Percentiles rank a stretch among this genome's conserved stretches.
Conservation (phyloP, 1,140 invertebrate genomes). For the Acromyrmex charruanus region DNA sequence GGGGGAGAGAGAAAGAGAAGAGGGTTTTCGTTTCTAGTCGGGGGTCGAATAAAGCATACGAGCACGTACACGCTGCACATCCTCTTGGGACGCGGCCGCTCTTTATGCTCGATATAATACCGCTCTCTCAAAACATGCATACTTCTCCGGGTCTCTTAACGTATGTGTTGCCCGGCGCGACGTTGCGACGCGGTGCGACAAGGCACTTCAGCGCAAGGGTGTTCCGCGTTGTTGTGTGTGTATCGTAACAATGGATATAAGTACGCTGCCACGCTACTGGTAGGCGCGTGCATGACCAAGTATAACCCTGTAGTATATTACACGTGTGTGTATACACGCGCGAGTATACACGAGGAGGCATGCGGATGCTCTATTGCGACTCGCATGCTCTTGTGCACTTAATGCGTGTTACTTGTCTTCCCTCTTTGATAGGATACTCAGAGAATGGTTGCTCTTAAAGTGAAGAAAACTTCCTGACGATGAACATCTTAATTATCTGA, state of each 20-base stretch:
- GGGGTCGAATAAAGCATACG: conserved; percentile 79
- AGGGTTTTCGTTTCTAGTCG: conserved; percentile 59
- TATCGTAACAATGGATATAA: conserved; percentile 40
- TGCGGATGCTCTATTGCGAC: not conserved
- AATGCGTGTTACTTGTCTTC: not conserved
- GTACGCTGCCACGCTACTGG: not conserved
- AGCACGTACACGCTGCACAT: conserved; percentile 81
- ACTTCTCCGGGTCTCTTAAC: conserved; percentile 82
- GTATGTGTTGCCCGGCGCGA: conserved; percentile 62
- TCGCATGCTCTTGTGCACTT: conserved; percentile 15
- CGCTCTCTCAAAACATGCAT: conserved; percentile 87
- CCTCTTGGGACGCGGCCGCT: conserved; percentile 85
- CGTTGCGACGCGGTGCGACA: conserved; percentile 52
- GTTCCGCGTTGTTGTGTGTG: not conserved
- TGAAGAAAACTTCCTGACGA: conserved; percentile 5
- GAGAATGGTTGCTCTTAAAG: too few species aligned
- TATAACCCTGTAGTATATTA: conserved; percentile 27
- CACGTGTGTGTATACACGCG: not conserved
- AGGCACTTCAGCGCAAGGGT: conserved; percentile 1
- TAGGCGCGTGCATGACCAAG: conserved; percentile 48
- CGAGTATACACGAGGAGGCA: not conserved
- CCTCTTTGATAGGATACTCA: not conserved
- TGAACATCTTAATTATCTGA: not conserved
- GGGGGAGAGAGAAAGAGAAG: not conserved
- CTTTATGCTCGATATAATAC: conserved; percentile 87